Base-by-base conservation (phyloP, 2,113 vertebrate species). In the Plestiodon gilberti region DNA sequence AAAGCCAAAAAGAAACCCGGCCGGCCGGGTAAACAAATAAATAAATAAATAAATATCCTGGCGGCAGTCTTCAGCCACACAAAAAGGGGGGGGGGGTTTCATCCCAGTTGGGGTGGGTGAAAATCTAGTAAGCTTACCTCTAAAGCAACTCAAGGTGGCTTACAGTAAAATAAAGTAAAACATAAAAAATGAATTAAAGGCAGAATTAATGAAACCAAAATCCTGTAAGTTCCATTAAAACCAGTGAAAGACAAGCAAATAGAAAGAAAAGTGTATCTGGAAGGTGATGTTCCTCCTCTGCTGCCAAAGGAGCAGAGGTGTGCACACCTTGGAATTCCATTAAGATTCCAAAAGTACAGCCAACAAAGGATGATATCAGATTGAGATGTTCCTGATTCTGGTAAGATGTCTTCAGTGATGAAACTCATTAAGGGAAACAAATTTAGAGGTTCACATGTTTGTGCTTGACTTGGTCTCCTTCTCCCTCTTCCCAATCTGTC, bases 341-440 rank as follows among this genome's bases (percentile, higher is more conserved):
- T 6, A 55, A 1, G 3, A 71, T 73, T 89, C 38, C 28, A 11
- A 28, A 69, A 40, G 52, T 70, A 76, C 61, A 85, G 77, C 15
- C 18, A 15, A 76, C 61, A 71, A 35, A 48, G 28, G 83, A 22
- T 84, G 65, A 0, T 0, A 88, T 78, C 23, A 75, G 67, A 81
- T 74, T 10, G 30, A 88, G 86, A 80, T 43, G 10, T 82, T 75
- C n/a, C 61, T 84, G 64, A 43, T 61, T 33, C 89, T 85, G 81
- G 76, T 76, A 79, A 6, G 10, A 79, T 30, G 52, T 43, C 35
- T 61, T 48, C 69, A 88, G 65, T 2, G 86, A 35, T 67, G 80
- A 90, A 92, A 86, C 35, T 7, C 61, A 57, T 35, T 28, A 33
- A 81, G 82, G 33, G 84, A 90, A 82, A 86, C 10, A 71, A 79